A percentile compares a stretch with the other conserved stretches of the same genome.
phyloP scores from a whole-genome alignment of 2,888 invertebrate genomes.

The Chrysina gloriosa region DNA sequence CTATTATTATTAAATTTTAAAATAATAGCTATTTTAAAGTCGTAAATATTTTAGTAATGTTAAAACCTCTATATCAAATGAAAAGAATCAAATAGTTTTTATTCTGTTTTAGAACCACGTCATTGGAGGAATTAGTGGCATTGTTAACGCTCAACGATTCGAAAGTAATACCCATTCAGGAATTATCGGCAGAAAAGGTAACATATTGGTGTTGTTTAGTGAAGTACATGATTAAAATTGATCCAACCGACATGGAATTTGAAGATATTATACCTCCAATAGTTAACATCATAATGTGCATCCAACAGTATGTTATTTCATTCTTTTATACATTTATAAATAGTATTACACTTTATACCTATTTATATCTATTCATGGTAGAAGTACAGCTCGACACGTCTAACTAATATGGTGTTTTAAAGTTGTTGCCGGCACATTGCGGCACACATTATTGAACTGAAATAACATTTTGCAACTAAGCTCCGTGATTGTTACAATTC shows the following conservation, averaged over 20 bases:
- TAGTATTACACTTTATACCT: neutral
- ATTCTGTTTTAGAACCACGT: slow-evolving; percentile 44
- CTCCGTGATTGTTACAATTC: no score
- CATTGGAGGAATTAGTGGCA: slow-evolving; percentile 62
- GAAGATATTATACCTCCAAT: slow-evolving; percentile 59
- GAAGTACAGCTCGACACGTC: no score
- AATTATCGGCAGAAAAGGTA: slow-evolving; percentile 68
- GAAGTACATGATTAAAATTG: slow-evolving; percentile 62
- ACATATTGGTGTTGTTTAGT: slow-evolving; percentile 75
- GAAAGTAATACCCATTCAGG: slow-evolving; percentile 67
- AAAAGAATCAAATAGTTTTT: no score
- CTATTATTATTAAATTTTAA: no score
- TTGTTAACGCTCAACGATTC: slow-evolving; percentile 64
- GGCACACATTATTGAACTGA: no score
- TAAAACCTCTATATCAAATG: no score
- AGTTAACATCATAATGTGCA: neutral
- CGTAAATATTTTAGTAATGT: no score
- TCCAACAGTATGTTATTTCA: slow-evolving; percentile 53
- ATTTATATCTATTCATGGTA: neutral
- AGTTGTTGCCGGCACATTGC: no score
- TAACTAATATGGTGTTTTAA: no score
- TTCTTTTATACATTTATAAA: neutral
- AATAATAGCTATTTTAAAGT: no score
- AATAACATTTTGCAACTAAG: no score
- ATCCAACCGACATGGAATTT: slow-evolving; percentile 57